phyloP scores from a whole-genome alignment of 2,888 invertebrate genomes.

The Drosophila putrida region DNA sequence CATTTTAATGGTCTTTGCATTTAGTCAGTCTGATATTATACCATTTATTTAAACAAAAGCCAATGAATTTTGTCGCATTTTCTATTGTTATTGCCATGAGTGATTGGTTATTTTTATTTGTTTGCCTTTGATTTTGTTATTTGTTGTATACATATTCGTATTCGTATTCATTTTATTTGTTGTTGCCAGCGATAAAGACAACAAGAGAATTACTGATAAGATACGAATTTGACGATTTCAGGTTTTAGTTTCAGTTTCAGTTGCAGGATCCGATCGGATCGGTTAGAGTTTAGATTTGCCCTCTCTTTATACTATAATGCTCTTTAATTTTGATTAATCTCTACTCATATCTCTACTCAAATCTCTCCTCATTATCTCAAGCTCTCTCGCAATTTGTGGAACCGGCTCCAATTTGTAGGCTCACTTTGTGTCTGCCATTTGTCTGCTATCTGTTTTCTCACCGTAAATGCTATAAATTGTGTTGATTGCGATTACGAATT shows the following conservation, averaged over 20 bases:
- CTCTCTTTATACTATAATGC: not conserved
- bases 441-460: slow-evolving; percentile 57
- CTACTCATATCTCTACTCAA: slow-evolving; percentile 2
- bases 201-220: slow-evolving; percentile 68
- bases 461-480: slow-evolving; percentile 58
- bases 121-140: slow-evolving; percentile 55
- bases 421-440: slow-evolving; percentile 44
- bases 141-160: slow-evolving; percentile 27
- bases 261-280: slow-evolving; percentile 35
- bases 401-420: slow-evolving; percentile 57
- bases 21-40: slow-evolving; percentile 13
- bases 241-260: slow-evolving; percentile 8
- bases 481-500: slow-evolving; percentile 64
- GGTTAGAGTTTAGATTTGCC: slow-evolving; percentile 30
- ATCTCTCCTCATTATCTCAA: slow-evolving; percentile 5
- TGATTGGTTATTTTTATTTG: slow-evolving; percentile 44
- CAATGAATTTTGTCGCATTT: slow-evolving; percentile 17
- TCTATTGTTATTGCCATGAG: slow-evolving; percentile 34
- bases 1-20: slow-evolving; percentile 18
- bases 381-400: slow-evolving; percentile 28
- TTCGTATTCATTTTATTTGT: slow-evolving; percentile 39
- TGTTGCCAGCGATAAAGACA: slow-evolving; percentile 65
- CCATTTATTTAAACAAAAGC: slow-evolving; percentile 23
- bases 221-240: slow-evolving; percentile 45
- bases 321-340: slow-evolving; percentile 27